These are phyloP conservation scores for Nyctibius bracteatus DNA, from an alignment of 2,113 vertebrate genomes.

Conservation along the genomic window DNA sequence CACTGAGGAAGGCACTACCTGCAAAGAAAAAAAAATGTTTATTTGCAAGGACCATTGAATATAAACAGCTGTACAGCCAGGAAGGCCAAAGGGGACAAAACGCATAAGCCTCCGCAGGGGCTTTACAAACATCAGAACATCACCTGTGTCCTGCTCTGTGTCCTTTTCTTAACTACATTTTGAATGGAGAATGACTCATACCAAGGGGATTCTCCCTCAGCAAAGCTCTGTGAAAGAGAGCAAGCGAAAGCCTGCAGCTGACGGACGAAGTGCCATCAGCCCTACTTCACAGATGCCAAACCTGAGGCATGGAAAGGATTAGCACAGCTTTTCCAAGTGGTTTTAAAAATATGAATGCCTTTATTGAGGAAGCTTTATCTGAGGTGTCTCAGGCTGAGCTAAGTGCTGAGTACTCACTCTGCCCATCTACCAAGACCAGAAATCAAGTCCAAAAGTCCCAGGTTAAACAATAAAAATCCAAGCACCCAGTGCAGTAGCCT, in stretches of 20 bases:
- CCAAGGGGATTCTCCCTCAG: not conserved
- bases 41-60: not conserved
- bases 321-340: not conserved
- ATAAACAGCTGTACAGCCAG: not conserved
- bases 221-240: not conserved
- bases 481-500: not conserved
- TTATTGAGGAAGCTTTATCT: not conserved
- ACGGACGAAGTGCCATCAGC: not conserved
- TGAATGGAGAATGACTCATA: not conserved
- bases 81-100: not conserved
- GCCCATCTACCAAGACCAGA: not conserved
- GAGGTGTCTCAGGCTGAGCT: not conserved
- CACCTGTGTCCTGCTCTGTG: not conserved
- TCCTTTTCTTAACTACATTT: not conserved
- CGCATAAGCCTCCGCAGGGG: not conserved
- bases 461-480: not conserved
- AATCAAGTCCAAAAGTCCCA: not conserved
- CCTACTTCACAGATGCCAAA: not conserved
- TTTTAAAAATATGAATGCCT: not conserved
- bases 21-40: constrained; percentile 4
- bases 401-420: not conserved
- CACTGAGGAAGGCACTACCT: constrained; percentile 93
- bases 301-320: not conserved
- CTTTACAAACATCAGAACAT: not conserved
- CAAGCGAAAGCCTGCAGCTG: not conserved